Evolutionary conservation across 2,888 invertebrate species (phyloP).

Genomic region (Caenorhabditis panamensis): DNA sequence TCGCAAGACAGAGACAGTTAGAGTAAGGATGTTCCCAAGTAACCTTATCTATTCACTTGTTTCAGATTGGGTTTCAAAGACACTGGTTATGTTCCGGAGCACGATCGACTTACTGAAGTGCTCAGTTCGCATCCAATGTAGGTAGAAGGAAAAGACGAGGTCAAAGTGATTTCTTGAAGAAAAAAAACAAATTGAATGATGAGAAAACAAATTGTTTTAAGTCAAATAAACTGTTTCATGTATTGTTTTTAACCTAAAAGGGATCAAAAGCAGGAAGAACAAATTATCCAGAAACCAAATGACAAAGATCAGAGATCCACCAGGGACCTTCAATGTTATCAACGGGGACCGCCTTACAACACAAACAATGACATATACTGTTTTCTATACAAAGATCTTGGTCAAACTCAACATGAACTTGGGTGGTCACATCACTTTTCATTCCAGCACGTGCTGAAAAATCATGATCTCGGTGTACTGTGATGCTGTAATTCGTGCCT

Average conservation of each 20-base stretch:
- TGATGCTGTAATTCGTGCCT: constrained; percentile 31
- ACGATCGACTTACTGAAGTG: constrained; percentile 68
- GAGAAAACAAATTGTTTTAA: no score
- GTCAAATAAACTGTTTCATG: no score
- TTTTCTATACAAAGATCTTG: neutral
- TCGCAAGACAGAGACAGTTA: constrained; percentile 74
- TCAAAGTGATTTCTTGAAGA: neutral
- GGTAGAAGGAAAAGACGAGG: neutral
- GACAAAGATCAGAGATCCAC: no score
- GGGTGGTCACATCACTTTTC: neutral
- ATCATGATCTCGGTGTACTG: constrained; percentile 29
- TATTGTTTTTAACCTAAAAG: no score
- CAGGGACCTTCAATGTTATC: no score
- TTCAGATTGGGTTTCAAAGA: constrained; percentile 58
- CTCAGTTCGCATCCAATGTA: constrained; percentile 65
- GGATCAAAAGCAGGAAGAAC: no score
- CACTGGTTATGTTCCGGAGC: constrained; percentile 62
- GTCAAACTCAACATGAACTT: neutral
- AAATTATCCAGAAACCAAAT: no score
- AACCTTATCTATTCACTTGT: neutral
- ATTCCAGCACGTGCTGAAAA: constrained; percentile 4
- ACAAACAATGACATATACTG: no score
- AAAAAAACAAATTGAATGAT: neutral
- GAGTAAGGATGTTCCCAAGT: constrained; percentile 46
- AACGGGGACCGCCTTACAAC: no score